Conservation (phyloP, 1,140 invertebrate genomes). For the Arctopsyche grandis region DNA sequence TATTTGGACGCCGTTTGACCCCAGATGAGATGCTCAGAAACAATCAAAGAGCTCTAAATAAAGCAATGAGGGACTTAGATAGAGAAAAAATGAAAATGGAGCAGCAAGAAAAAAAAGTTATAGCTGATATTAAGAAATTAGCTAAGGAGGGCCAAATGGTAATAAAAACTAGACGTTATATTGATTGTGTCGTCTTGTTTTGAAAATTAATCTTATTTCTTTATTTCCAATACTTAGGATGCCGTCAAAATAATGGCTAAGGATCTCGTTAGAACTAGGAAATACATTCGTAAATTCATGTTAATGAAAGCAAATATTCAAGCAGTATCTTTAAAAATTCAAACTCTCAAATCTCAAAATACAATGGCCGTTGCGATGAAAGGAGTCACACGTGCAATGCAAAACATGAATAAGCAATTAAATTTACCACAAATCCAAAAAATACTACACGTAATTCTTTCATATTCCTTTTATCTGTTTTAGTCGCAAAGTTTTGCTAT, state of each 20-base stretch:
- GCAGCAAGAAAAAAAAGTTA: constrained; percentile 98
- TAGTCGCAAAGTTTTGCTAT: not conserved
- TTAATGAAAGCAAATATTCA: constrained; percentile 99
- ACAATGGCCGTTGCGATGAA: constrained; percentile 99
- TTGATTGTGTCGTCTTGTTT: not conserved
- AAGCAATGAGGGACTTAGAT: constrained; percentile 97
- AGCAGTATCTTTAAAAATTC: constrained; percentile 98
- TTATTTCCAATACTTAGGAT: constrained; percentile 76
- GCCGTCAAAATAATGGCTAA: constrained; percentile 99
- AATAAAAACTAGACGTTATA: constrained; percentile 51
- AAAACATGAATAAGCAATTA: constrained; percentile 97
- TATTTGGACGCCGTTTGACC: constrained; percentile 96
- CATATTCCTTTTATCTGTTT: not conserved
- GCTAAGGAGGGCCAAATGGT: constrained; percentile 99
- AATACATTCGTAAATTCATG: constrained; percentile 99
- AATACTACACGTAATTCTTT: constrained; percentile 93
- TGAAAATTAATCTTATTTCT: too few relatives aligned
- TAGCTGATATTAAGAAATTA: constrained; percentile 98
- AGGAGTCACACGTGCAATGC: constrained; percentile 98
- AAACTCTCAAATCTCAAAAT: constrained; percentile 97
- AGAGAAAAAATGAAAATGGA: constrained; percentile 96
- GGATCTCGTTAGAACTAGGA: constrained; percentile 95
- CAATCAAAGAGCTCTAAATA: constrained; percentile 98
- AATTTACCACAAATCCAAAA: constrained; percentile 99
- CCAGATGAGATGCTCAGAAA: constrained; percentile 98